Evolutionary conservation across 2,113 vertebrate genomes (phyloP).

Genomic region (Oncorhynchus masou): DNA sequence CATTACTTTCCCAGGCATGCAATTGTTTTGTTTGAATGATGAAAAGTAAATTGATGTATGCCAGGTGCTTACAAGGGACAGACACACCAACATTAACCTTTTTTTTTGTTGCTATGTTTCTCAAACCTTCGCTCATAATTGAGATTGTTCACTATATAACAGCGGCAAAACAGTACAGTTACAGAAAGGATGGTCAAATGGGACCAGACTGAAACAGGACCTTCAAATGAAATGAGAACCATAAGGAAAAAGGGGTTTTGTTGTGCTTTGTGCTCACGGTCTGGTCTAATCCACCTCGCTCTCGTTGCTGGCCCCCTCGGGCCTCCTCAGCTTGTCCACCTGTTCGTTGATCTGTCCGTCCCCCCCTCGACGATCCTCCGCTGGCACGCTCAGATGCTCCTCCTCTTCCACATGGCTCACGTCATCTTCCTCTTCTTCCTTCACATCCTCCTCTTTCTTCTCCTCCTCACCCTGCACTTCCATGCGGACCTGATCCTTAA

Average conservation of each 20-base stretch:
- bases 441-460: conserved; percentile 80
- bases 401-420: conserved; percentile 78
- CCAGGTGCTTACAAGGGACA: conserved; percentile 33
- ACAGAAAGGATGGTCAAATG: conserved; percentile 7
- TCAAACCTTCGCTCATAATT: conserved; percentile 34
- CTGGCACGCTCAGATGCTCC: conserved; percentile 82
- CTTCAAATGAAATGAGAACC: conserved; percentile 31
- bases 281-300: conserved; percentile 87
- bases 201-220: conserved; percentile 32
- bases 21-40: conserved; percentile 48
- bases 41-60: conserved; percentile 53
- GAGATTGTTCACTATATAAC: conserved; percentile 30
- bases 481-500: conserved; percentile 90
- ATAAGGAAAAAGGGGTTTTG: conserved; percentile 3
- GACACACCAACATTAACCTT: conserved; percentile 32
- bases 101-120: conserved; percentile 11
- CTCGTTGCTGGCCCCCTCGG: conserved; percentile 93
- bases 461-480: conserved; percentile 95
- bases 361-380: conserved; percentile 88
- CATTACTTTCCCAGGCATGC: conserved; percentile 34
- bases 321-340: conserved; percentile 91
- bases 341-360: conserved; percentile 97
- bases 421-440: conserved; percentile 80
- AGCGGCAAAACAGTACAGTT: conserved; percentile 26
- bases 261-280: conserved; percentile 22